Evolutionary conservation across 1,140 invertebrate species (phyloP).

Genomic region (Nymphalis io): DNA sequence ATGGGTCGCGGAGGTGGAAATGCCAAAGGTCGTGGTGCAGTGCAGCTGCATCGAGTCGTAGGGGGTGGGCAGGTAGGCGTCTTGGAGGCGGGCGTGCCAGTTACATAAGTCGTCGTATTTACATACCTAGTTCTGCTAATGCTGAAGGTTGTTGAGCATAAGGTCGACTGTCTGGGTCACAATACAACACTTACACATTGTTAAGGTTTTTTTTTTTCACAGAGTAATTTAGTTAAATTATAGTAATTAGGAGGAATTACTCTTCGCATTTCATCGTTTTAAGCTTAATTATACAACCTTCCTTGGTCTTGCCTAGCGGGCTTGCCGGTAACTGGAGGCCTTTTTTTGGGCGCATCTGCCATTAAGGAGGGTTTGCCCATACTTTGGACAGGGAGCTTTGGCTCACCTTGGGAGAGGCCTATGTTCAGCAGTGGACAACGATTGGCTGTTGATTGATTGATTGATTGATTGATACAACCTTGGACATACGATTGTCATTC

Average conservation of each 20-base stretch:
- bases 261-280: conserved; percentile 13
- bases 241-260: conserved; percentile 3
- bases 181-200: conserved; percentile 32
- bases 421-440: no score
- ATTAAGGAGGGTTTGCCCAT: no score
- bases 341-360: no score
- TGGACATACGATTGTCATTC: conserved; percentile 5
- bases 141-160: conserved; percentile 67
- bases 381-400: no score
- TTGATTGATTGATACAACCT: no score
- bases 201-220: conserved; percentile 7
- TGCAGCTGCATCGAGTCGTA: conserved; percentile 51
- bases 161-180: conserved; percentile 64
- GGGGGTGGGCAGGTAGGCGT: conserved; percentile 42
- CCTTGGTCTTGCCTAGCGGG: no score
- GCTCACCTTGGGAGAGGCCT: no score
- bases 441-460: no score
- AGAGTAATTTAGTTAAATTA: conserved; percentile 9
- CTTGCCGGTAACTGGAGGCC: no score
- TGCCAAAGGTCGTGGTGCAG: conserved; percentile 61
- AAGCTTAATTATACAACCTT: conserved; percentile 13
- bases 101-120: conserved; percentile 57
- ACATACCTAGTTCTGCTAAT: conserved; percentile 58
- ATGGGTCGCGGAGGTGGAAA: conserved; percentile 45
- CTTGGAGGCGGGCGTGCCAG: conserved; percentile 42